These are phyloP conservation scores for Peromyscus leucopus DNA, from an alignment of 2,113 vertebrate species.

Conservation along the genomic window DNA sequence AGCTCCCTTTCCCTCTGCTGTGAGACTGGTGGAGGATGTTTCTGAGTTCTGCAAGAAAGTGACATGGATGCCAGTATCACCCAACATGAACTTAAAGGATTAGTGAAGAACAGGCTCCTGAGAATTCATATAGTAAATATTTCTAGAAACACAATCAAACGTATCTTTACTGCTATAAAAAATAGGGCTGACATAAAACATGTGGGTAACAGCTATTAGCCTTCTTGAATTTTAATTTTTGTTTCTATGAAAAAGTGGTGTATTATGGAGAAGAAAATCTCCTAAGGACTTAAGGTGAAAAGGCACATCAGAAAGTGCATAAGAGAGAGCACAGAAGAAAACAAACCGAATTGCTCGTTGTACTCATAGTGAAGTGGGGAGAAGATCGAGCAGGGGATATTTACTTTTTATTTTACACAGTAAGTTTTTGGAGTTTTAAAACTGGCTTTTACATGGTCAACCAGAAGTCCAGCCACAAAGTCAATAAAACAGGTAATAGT, in stretches of 20 bases:
- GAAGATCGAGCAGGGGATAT: neutral
- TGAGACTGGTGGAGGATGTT: neutral
- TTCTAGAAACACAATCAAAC: neutral
- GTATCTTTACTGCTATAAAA: neutral
- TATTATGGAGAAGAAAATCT: neutral
- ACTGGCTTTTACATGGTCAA: neutral
- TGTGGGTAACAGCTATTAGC: neutral
- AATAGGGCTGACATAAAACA: neutral
- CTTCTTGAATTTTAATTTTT: neutral
- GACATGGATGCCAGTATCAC: neutral
- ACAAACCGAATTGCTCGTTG: neutral
- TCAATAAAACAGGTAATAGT: neutral
- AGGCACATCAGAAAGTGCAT: neutral
- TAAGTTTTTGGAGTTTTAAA: slow-evolving; percentile 10
- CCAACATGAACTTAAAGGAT: neutral
- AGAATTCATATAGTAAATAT: neutral
- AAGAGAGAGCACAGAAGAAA: neutral
- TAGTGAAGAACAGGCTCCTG: neutral
- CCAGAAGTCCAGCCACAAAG: neutral
- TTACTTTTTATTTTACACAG: neutral
- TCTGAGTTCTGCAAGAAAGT: neutral
- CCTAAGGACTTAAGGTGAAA: neutral
- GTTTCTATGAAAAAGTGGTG: neutral
- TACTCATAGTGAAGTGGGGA: neutral
- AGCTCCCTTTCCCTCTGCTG: neutral